Evolutionary conservation across 2,888 invertebrate species (phyloP).

Genomic region (Adelognathus sp.): DNA sequence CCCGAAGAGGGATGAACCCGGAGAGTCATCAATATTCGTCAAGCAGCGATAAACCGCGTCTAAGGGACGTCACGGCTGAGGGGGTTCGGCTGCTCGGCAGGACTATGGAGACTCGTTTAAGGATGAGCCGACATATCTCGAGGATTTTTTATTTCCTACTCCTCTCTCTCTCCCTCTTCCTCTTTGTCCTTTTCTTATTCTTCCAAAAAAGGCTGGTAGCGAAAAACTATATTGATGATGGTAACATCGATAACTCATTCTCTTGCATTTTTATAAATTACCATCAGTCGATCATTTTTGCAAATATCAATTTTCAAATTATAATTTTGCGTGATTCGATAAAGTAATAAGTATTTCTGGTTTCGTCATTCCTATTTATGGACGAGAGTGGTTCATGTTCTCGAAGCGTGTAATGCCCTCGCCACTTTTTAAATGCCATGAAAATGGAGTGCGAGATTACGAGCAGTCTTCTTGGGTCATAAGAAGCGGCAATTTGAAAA

Average conservation of each 20-base stretch:
- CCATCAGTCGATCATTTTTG: not conserved
- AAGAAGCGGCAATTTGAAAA: not conserved
- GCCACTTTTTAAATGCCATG: not conserved
- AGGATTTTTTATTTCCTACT: not conserved
- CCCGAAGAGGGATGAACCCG: slow-evolving; percentile 41
- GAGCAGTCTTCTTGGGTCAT: not conserved
- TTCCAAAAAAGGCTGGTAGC: not conserved
- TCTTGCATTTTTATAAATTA: not conserved
- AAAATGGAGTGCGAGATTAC: not conserved
- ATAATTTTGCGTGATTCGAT: not conserved
- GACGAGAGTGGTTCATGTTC: no score
- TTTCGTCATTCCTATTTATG: no score
- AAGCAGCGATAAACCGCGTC: slow-evolving; percentile 62
- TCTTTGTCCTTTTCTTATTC: not conserved
- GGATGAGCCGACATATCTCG: slow-evolving; percentile 15
- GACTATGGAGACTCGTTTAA: slow-evolving; percentile 1
- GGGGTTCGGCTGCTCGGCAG: slow-evolving; percentile 31
- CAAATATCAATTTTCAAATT: not conserved
- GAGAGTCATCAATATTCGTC: slow-evolving; percentile 68
- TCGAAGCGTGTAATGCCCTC: no score
- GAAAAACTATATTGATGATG: not conserved
- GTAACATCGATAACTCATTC: not conserved
- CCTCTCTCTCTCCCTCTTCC: not conserved
- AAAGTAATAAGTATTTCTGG: no score
- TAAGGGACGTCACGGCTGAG: slow-evolving; percentile 37